Percentiles rank a stretch among this genome's conserved stretches.
Evolutionary conservation across 2,113 vertebrate genomes (phyloP).

Genomic region (Rhizomys pruinosus): DNA sequence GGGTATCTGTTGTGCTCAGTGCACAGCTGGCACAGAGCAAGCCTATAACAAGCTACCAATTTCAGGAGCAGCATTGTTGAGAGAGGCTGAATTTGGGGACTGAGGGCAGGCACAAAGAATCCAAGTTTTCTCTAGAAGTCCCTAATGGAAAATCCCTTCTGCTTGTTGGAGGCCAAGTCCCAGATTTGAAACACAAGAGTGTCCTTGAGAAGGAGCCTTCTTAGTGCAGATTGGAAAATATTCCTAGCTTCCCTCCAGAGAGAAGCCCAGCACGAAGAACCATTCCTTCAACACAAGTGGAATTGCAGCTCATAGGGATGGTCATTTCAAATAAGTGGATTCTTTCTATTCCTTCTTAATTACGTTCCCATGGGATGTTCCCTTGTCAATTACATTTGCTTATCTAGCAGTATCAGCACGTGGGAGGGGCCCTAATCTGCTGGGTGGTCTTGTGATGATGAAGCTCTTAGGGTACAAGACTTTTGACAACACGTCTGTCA

Average conservation of each 20-base stretch:
- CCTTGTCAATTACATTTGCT: accelerated
- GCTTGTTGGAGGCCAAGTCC: neutral
- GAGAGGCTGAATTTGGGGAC: neutral
- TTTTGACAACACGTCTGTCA: accelerated
- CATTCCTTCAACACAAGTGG: neutral
- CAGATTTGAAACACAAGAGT: constrained; percentile 36
- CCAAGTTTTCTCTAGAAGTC: neutral
- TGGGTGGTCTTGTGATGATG: accelerated
- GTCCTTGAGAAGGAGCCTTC: constrained; percentile 21
- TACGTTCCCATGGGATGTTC: accelerated
- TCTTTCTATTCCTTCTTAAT: neutral
- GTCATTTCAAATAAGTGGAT: neutral
- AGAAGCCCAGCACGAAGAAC: constrained; percentile 14
- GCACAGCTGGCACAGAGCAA: accelerated
- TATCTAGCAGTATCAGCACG: neutral
- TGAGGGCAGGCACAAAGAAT: neutral
- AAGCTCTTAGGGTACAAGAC: too few species aligned
- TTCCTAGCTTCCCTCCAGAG: constrained; percentile 42
- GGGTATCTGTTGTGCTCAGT: accelerated
- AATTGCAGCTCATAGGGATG: neutral
- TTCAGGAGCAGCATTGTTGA: neutral
- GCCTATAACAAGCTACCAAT: accelerated
- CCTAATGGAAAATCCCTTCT: constrained; percentile 56
- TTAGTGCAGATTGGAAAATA: constrained; percentile 41
- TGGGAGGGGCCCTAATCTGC: neutral